phyloP scores from a whole-genome alignment of 2,888 invertebrate species.

The Meta bourneti region DNA sequence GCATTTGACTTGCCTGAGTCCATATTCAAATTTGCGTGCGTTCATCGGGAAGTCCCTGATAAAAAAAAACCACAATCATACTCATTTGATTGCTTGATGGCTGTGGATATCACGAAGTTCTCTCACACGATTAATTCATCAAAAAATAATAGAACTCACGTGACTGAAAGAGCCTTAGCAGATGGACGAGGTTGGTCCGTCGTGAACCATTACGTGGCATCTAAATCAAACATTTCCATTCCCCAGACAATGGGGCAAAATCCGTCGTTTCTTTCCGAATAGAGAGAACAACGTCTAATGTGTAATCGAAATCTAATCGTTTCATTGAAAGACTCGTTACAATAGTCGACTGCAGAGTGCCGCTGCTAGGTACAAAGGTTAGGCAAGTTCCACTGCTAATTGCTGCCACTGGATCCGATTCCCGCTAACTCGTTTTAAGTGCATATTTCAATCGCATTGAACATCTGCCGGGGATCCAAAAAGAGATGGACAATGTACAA shows the following conservation, averaged over 20 bases:
- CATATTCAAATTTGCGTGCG: no score
- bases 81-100: background rate
- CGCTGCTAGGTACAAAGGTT: constrained; percentile 8
- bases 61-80: background rate
- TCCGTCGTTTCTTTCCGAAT: constrained; percentile 11
- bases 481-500: constrained; percentile 56
- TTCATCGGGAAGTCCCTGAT: no score
- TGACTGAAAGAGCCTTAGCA: constrained; percentile 17
- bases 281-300: constrained; percentile 25
- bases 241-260: constrained; percentile 23
- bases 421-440: constrained; percentile 62
- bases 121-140: constrained; percentile 5
- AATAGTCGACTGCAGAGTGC: constrained; percentile 12
- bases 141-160: constrained; percentile 28
- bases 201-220: constrained; percentile 3
- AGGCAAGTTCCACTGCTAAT: constrained; percentile 36
- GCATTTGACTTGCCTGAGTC: no score
- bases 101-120: background rate
- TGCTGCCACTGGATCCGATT: constrained; percentile 45
- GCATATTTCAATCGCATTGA: constrained; percentile 47
- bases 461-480: constrained; percentile 55
- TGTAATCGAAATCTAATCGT: constrained; percentile 27
- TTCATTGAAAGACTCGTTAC: constrained; percentile 23
- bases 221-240: constrained; percentile 30
- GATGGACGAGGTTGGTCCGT: background rate